phyloP scores from a whole-genome alignment of 2,888 invertebrate species.

The Merodon equestris region DNA sequence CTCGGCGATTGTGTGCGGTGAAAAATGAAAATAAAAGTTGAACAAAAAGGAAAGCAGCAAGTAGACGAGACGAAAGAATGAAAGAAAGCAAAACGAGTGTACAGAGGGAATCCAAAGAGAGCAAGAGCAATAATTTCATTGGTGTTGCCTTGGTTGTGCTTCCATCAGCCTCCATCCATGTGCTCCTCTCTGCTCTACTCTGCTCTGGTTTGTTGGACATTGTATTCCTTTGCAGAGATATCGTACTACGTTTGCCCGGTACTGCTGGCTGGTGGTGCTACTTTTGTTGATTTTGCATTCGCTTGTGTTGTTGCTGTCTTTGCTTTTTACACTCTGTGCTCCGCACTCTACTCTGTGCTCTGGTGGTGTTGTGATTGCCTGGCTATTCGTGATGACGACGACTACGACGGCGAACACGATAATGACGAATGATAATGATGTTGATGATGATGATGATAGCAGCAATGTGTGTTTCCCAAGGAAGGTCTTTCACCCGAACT shows the following conservation, averaged over 20 bases:
- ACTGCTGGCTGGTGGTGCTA: background rate
- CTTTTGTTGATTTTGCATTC: slow-evolving; percentile 25
- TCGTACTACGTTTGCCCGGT: no score
- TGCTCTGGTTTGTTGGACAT: no score
- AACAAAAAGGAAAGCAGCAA: slow-evolving; percentile 60
- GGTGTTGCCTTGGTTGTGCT: background rate
- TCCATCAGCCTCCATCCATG: slow-evolving; percentile 37
- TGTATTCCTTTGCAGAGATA: no score
- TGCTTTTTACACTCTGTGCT: slow-evolving; percentile 8
- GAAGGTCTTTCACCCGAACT: slow-evolving; percentile 80
- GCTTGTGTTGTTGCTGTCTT: slow-evolving; percentile 11
- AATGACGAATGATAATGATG: slow-evolving; percentile 75
- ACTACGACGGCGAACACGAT: slow-evolving; percentile 71
- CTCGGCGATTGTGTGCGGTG: background rate
- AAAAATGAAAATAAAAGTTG: slow-evolving; percentile 68
- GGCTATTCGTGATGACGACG: slow-evolving; percentile 18
- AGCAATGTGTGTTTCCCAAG: slow-evolving; percentile 70
- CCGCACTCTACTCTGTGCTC: slow-evolving; percentile 4
- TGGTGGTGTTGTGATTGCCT: slow-evolving; percentile 18
- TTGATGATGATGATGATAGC: slow-evolving; percentile 78
- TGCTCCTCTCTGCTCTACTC: slow-evolving; percentile 13
- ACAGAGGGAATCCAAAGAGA: slow-evolving; percentile 41
- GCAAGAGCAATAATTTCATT: slow-evolving; percentile 29
- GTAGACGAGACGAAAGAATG: slow-evolving; percentile 19
- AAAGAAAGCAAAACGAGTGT: slow-evolving; percentile 12